Evolutionary conservation across 2,888 invertebrate genomes (phyloP).

Genomic region (Epistrophella euchroma): DNA sequence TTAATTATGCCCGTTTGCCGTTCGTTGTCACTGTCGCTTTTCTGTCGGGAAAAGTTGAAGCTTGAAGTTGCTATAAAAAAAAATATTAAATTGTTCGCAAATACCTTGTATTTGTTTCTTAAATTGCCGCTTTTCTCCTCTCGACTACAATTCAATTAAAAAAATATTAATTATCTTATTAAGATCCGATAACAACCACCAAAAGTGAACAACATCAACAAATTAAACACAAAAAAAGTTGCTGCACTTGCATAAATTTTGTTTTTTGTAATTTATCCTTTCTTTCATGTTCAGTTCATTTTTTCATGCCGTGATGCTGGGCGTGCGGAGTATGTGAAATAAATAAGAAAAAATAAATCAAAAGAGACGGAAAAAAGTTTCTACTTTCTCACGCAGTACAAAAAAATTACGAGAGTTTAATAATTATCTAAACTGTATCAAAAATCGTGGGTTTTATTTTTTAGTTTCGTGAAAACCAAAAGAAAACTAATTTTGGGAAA

Average conservation of each 20-base stretch:
- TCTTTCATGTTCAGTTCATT: constrained; percentile 25
- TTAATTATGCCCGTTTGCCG: not conserved
- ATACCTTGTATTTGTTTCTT: constrained; percentile 26
- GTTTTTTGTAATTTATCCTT: constrained; percentile 15
- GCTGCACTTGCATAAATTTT: constrained; percentile 61
- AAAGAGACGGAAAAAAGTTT: constrained; percentile 55
- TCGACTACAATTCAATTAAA: constrained; percentile 38
- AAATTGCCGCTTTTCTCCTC: constrained; percentile 27
- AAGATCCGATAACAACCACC: not conserved
- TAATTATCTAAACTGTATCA: constrained; percentile 13
- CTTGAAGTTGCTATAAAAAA: constrained; percentile 25
- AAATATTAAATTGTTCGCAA: constrained; percentile 26
- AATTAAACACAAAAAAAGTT: not conserved
- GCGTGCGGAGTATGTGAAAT: constrained; percentile 65
- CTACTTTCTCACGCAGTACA: constrained; percentile 53
- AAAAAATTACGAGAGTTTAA: constrained; percentile 39
- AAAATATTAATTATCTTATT: constrained; percentile 2
- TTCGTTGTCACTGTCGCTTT: constrained; percentile 16
- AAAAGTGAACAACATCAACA: constrained; percentile 32
- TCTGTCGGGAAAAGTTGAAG: constrained; percentile 52
- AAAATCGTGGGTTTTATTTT: constrained; percentile 2
- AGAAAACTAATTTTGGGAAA: not conserved
- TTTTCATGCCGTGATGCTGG: constrained; percentile 58
- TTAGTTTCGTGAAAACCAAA: not conserved
- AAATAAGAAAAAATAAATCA: constrained; percentile 37